These are phyloP conservation scores for Nasonia vitripennis DNA, from an alignment of 1,140 invertebrate genomes.

Conservation along the genomic window DNA sequence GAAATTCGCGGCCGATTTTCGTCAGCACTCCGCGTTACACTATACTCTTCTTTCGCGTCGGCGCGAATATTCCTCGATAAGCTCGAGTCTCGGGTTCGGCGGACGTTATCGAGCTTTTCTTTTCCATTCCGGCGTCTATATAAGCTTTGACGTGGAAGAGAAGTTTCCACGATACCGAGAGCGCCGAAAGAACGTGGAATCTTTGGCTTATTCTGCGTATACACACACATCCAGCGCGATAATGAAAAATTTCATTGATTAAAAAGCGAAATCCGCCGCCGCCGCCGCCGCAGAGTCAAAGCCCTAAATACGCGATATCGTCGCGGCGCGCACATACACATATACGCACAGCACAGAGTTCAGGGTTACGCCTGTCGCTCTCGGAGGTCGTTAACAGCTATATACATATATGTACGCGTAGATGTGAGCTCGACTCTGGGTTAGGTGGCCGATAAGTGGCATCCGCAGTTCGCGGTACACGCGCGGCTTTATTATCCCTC, in stretches of 20 bases:
- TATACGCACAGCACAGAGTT: neutral
- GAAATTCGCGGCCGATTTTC: neutral
- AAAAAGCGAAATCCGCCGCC: too few relatives aligned
- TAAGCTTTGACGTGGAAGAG: neutral
- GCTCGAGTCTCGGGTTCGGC: neutral
- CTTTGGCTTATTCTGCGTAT: too few relatives aligned
- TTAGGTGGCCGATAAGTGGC: conserved; percentile 57
- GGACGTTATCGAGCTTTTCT: too few relatives aligned
- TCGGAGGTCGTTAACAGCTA: neutral
- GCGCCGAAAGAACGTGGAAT: too few relatives aligned
- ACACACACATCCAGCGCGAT: too few relatives aligned
- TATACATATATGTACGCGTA: too few relatives aligned
- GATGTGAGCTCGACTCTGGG: neutral
- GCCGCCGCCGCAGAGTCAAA: too few relatives aligned
- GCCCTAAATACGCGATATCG: too few relatives aligned
- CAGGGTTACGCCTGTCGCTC: neutral
- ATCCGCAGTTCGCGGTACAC: conserved; percentile 56
- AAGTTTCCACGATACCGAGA: neutral
- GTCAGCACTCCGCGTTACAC: neutral
- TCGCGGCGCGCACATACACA: too few relatives aligned
- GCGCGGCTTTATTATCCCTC: conserved; percentile 50
- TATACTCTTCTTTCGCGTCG: neutral
- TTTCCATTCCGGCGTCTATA: neutral
- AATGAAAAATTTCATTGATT: too few relatives aligned
- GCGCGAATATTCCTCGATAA: neutral